A percentile compares a stretch with the other conserved stretches of the same genome.
phyloP scores from a whole-genome alignment of 2,797 vertebrate genomes.

The Chromobotia macracanthus region DNA sequence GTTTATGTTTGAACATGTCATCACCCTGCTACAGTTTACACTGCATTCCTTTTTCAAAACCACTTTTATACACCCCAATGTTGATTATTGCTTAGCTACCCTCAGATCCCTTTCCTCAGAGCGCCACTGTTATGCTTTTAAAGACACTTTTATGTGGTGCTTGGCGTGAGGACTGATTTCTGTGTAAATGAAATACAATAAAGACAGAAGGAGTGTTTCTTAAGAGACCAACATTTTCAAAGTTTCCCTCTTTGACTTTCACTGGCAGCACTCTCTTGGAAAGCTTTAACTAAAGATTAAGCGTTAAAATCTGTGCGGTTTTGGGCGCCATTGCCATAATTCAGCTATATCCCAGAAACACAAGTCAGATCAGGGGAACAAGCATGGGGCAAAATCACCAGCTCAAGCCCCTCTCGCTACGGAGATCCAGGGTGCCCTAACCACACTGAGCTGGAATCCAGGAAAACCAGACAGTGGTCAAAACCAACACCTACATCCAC shows the following conservation, averaged over 20 bases:
- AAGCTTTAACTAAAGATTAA: conserved; percentile 75
- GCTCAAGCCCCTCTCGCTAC: conserved; percentile 71
- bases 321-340: conserved; percentile 73
- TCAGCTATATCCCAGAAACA: conserved; percentile 72
- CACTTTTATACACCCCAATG: conserved; percentile 62
- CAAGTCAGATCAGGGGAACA: conserved; percentile 61
- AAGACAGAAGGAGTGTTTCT: conserved; percentile 82
- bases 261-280: conserved; percentile 45
- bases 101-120: conserved; percentile 80
- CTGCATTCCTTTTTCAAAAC: conserved; percentile 71
- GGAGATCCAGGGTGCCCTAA: conserved; percentile 49
- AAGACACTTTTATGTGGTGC: conserved; percentile 77
- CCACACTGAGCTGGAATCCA: conserved; percentile 59
- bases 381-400: conserved; percentile 68
- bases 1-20: conserved; percentile 50
- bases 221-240: conserved; percentile 76
- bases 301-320: conserved; percentile 75
- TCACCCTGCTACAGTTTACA: conserved; percentile 59
- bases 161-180: conserved; percentile 78
- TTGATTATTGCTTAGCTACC: conserved; percentile 72
- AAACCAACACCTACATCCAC: conserved; percentile 53
- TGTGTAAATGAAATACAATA: conserved; percentile 82
- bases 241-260: conserved; percentile 64
- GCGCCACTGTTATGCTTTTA: conserved; percentile 81
- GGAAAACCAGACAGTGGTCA: conserved; percentile 57